A percentile compares a stretch with the other conserved stretches of the same genome.
Evolutionary conservation across 2,888 invertebrate genomes (phyloP).

Genomic region (Oscheius myriophilus): DNA sequence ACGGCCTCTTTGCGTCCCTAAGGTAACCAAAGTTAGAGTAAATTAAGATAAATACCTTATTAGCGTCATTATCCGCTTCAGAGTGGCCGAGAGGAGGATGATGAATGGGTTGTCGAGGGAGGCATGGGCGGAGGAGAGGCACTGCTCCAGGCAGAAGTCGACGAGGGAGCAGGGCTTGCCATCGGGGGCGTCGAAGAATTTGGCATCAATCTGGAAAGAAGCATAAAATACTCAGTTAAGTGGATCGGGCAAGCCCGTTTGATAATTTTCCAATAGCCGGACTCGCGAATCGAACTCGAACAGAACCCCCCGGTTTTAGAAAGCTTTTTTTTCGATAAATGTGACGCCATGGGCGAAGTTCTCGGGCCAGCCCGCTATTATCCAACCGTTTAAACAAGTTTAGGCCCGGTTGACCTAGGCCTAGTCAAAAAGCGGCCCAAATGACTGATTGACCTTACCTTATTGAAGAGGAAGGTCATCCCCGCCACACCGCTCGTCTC

Average conservation of each 20-base stretch:
- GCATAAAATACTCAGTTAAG: background rate
- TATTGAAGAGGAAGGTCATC: constrained; percentile 12
- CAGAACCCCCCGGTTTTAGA: no score
- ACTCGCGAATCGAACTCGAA: no score
- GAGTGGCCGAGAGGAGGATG: constrained; percentile 27
- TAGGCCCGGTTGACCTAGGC: no score
- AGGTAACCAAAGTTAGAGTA: background rate
- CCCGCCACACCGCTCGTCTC: background rate
- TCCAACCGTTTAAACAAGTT: no score
- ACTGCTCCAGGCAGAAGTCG: constrained; percentile 2
- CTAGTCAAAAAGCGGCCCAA: no score
- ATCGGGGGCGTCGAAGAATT: background rate
- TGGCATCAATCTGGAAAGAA: background rate
- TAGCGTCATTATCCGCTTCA: constrained; percentile 47
- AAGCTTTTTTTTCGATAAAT: no score
- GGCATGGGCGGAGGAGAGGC: background rate
- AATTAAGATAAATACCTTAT: constrained; percentile 30
- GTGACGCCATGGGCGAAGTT: no score
- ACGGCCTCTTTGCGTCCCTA: background rate
- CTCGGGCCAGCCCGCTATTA: no score
- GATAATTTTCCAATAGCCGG: no score
- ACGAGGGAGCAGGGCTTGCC: background rate
- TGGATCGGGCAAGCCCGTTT: background rate
- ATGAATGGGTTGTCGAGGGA: background rate
- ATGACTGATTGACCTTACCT: no score